Evolutionary conservation across 2,797 vertebrate genomes (phyloP).

Genomic region (Sardinella longiceps): DNA sequence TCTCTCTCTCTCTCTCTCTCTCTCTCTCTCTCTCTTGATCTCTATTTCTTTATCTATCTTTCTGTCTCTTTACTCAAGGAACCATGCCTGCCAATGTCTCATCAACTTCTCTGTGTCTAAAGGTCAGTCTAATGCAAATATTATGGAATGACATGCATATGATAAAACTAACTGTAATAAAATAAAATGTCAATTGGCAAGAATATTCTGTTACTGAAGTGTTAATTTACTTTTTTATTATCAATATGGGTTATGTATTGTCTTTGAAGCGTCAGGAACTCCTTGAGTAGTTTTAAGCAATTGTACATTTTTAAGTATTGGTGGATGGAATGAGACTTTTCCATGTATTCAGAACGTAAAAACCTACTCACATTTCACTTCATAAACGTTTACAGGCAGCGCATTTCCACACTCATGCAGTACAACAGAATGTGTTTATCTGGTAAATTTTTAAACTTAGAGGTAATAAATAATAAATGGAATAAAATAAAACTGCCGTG

Average conservation of each 20-base stretch:
- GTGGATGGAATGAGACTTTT: not conserved
- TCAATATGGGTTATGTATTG: too few relatives aligned
- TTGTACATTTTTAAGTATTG: not conserved
- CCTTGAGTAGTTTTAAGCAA: not conserved
- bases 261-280: not conserved
- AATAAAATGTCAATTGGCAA: too few relatives aligned
- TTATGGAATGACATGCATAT: not conserved
- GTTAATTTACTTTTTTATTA: not conserved
- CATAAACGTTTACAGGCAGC: not conserved
- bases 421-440: not conserved
- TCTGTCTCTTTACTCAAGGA: not conserved
- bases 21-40: conserved; percentile 26
- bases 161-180: not conserved
- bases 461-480: conserved; percentile 4
- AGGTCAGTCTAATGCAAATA: not conserved
- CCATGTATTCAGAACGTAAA: not conserved
- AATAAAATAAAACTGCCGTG: not conserved
- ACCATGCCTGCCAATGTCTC: not conserved
- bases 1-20: not conserved
- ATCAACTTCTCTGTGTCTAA: not conserved
- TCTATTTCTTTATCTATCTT: not conserved
- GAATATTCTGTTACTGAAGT: not conserved
- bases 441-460: not conserved
- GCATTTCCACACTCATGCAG: not conserved
- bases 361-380: not conserved